A percentile compares a stretch with the other conserved stretches of the same genome.
Conservation (phyloP, 2,797 vertebrate genomes). For the Poeciliopsis gracilis region DNA sequence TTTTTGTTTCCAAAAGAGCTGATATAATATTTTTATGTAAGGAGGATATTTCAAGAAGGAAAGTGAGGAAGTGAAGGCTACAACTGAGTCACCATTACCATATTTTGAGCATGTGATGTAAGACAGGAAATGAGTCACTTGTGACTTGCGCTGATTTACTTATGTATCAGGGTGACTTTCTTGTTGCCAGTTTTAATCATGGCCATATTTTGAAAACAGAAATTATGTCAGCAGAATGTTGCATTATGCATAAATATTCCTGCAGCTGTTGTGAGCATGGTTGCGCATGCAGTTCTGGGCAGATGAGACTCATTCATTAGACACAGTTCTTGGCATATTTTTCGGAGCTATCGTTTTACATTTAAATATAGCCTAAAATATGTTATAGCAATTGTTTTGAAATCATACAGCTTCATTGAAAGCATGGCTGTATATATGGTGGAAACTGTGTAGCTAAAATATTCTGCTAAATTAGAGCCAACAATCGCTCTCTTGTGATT, state of each 20-base stretch:
- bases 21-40: conserved; percentile 7
- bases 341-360: neutral
- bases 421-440: neutral
- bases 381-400: neutral
- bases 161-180: conserved; percentile 16
- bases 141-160: neutral
- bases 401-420: neutral
- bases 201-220: conserved; percentile 42
- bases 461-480: neutral
- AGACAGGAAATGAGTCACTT: conserved; percentile 3
- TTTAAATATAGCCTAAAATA: neutral
- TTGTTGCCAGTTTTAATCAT: conserved; percentile 41
- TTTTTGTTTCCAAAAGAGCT: neutral
- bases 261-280: neutral
- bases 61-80: neutral
- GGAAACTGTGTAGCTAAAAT: neutral
- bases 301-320: neutral
- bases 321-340: neutral
- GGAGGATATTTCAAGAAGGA: neutral
- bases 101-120: conserved; percentile 8
- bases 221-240: conserved; percentile 14
- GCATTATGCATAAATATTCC: neutral
- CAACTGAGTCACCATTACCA: neutral
- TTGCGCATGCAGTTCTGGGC: neutral
- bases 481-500: neutral